Percentiles rank a stretch among this genome's conserved stretches.
These are phyloP conservation scores for Riptortus pedestris DNA, from an alignment of 1,140 invertebrate genomes.

Conservation along the genomic window DNA sequence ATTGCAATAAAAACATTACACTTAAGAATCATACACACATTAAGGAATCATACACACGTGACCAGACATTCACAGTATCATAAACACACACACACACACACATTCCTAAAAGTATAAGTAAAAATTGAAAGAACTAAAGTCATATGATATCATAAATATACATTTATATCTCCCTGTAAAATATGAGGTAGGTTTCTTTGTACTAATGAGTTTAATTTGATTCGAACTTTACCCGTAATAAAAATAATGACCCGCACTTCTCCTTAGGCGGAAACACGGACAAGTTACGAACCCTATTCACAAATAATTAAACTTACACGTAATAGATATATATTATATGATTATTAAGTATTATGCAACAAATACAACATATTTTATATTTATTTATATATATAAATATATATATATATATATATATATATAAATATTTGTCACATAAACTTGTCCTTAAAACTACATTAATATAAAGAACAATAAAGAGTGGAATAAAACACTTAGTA, in stretches of 20 bases:
- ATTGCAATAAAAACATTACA: too few species aligned
- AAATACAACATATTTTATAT: not conserved
- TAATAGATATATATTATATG: conserved; percentile 11
- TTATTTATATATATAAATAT: conserved; percentile 1
- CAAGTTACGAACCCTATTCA: conserved; percentile 11
- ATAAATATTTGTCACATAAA: conserved; percentile 3
- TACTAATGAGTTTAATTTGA: conserved; percentile 23
- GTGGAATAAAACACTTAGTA: conserved; percentile 4
- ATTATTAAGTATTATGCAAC: not conserved
- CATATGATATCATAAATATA: conserved; percentile 10
- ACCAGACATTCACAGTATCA: not conserved
- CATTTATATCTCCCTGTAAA: conserved; percentile 20
- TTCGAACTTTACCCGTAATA: conserved; percentile 15
- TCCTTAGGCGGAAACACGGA: conserved; percentile 12
- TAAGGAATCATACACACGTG: not conserved
- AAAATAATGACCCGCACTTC: conserved; percentile 9
- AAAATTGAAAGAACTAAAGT: conserved; percentile 12
- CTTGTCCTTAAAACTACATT: conserved; percentile 1
- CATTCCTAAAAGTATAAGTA: not conserved
- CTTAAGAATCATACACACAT: too few species aligned
- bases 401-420: conserved; percentile 4
- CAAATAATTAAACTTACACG: conserved; percentile 15
- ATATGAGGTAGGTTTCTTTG: conserved; percentile 26
- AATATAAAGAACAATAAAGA: conserved; percentile 21
- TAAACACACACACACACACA: not conserved